Evolutionary conservation across 2,888 invertebrate species (phyloP).

Genomic region (Penaeus monodon): DNA sequence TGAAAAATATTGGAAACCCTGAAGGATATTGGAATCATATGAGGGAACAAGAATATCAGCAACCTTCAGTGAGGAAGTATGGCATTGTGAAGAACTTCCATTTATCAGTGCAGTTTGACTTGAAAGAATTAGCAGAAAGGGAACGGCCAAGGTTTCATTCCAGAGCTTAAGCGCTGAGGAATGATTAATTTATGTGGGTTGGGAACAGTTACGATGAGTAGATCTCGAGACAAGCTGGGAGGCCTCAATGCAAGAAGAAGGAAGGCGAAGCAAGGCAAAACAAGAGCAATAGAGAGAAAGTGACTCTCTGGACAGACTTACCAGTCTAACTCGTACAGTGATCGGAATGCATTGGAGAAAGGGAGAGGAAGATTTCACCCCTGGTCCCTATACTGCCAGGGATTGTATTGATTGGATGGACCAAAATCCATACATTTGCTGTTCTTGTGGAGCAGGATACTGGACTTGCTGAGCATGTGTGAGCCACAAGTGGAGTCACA

Average conservation of each 20-base stretch:
- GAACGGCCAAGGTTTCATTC: slow-evolving; percentile 12
- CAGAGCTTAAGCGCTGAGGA: slow-evolving; percentile 29
- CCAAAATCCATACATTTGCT: slow-evolving; percentile 86
- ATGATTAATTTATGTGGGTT: slow-evolving; percentile 55
- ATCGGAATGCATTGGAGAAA: slow-evolving; percentile 49
- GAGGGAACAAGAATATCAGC: slow-evolving; percentile 36
- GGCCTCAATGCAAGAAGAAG: neutral
- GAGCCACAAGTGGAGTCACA: slow-evolving; percentile 85
- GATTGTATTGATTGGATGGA: slow-evolving; percentile 81
- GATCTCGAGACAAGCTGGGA: slow-evolving; percentile 4
- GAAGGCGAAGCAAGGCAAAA: slow-evolving; percentile 5
- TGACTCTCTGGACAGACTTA: neutral
- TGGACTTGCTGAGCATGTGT: slow-evolving; percentile 79
- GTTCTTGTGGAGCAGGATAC: slow-evolving; percentile 83
- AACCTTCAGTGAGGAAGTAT: slow-evolving; percentile 19
- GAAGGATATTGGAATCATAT: slow-evolving; percentile 49
- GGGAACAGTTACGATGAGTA: neutral
- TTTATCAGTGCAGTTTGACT: slow-evolving; percentile 55
- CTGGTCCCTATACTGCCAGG: neutral
- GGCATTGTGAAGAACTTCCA: slow-evolving; percentile 44
- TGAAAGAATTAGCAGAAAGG: slow-evolving; percentile 39
- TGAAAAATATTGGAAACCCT: slow-evolving; percentile 35
- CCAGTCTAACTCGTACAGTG: slow-evolving; percentile 53
- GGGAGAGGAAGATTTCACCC: neutral
- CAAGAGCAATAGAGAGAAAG: slow-evolving; percentile 1